phyloP scores from a whole-genome alignment of 1,140 invertebrate genomes.

The Trichomalopsis sarcophagae region DNA sequence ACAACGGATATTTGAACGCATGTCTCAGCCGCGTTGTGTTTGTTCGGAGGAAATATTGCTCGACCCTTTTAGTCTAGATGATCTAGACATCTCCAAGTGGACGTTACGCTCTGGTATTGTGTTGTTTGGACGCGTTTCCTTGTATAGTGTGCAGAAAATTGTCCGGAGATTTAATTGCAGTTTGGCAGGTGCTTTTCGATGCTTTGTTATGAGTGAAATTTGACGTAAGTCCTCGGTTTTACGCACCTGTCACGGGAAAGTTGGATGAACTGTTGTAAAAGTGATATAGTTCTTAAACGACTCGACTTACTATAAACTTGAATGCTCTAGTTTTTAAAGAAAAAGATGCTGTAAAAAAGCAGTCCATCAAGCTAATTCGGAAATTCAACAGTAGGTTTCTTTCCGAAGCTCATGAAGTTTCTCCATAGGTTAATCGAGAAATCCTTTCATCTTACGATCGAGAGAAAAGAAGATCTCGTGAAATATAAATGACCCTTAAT shows the following conservation, averaged over 20 bases:
- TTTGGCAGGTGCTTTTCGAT: background rate
- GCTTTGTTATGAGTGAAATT: background rate
- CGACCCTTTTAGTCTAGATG: background rate
- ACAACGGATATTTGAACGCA: background rate
- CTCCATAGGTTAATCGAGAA: background rate
- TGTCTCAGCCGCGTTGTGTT: background rate
- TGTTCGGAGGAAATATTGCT: background rate
- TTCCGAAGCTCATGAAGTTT: background rate
- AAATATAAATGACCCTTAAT: slow-evolving; percentile 49
- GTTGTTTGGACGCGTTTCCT: background rate
- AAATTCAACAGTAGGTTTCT: background rate
- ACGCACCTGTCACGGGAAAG: background rate
- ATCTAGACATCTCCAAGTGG: background rate
- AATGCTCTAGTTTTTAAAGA: no score
- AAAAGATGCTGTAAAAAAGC: no score
- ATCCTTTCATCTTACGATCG: slow-evolving; percentile 6
- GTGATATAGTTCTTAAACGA: background rate
- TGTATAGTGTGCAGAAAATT: background rate
- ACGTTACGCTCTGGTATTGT: background rate
- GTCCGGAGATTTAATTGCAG: background rate
- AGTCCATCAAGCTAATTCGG: no score
- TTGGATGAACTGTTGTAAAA: no score
- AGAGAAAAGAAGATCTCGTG: slow-evolving; percentile 24
- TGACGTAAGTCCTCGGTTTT: background rate
- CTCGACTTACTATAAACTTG: background rate